Base-by-base conservation (phyloP, 2,797 vertebrate genomes). In the Phaenicophaeus curvirostris region DNA sequence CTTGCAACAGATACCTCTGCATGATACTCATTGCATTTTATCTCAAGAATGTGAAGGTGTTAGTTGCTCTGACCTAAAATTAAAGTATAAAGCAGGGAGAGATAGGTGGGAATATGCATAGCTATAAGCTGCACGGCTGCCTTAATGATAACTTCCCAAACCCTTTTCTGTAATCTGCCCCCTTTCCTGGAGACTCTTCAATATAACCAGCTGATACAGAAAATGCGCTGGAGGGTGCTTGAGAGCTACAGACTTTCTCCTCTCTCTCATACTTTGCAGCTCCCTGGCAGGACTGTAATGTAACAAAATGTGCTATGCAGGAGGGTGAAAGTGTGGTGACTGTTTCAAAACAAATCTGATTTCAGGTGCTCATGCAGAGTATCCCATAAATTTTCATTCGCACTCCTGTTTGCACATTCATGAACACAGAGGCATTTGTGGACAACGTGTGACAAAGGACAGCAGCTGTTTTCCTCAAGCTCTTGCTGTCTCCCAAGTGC, bases 271-370 rank as follows among this genome's bases (percentile, higher is more conserved):
- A 41, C 17, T 37, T 33, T 2, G 0, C 2, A 1, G 44, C 12
- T 61, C 8, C 3, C 5, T 8, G 25, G 7, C 1, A 4, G n/a
- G 25, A 23, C 13, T 2, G 2, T 35, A 73, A 6, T 3, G 3
- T 63, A 31, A 41, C 18, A 55, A 68, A 79, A 11, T 5, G 24
- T 65, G 17, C 12, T n/a, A 4, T 23, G 27, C 25, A 48, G 27
- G 21, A 63, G n/a, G 15, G 15, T 76, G 65, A 71, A 55, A 89
- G 25, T 8, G 28, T 8, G 18, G 12, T 48, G 24, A 31, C 67
- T 74, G 5, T 59, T 87, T 63, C 76, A 13, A 83, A 91, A 9
- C 17, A 51, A 50, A 48, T 48, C 31, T 69, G 30, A 63, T 83
- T 87, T 76, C n/a, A 63, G 28, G 3, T 77, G 31, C 44, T 67